Conservation (phyloP, 1,140 invertebrate genomes). For the Amphibalanus amphitrite region DNA sequence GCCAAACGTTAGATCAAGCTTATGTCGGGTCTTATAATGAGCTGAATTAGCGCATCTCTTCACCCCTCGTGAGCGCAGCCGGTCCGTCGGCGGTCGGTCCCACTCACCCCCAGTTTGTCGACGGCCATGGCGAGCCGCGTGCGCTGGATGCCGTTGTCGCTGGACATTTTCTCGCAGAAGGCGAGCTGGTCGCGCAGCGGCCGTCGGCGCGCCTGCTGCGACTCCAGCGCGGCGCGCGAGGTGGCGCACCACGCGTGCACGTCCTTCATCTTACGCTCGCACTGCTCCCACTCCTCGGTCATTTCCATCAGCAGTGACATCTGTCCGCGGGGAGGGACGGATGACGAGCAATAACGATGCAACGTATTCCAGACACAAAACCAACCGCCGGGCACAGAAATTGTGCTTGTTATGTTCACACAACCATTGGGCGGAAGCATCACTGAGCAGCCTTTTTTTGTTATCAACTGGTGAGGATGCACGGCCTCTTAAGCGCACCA, state of each 20-base stretch:
- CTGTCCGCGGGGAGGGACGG: not conserved
- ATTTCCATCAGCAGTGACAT: constrained; percentile 63
- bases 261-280: constrained; percentile 81
- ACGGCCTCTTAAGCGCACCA: too few species aligned
- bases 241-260: constrained; percentile 76
- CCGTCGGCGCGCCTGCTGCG: constrained; percentile 61
- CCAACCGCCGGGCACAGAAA: too few species aligned
- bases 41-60: too few species aligned
- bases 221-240: constrained; percentile 54
- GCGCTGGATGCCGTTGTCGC: constrained; percentile 72
- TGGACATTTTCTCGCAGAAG: constrained; percentile 64
- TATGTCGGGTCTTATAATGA: too few species aligned
- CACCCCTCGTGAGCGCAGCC: too few species aligned
- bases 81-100: constrained; percentile 10
- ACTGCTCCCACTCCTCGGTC: constrained; percentile 87
- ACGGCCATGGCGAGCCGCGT: constrained; percentile 79
- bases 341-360: too few species aligned
- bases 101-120: constrained; percentile 52
- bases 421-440: too few species aligned
- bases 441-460: too few species aligned
- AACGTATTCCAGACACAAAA: too few species aligned
- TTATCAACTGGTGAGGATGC: too few species aligned
- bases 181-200: constrained; percentile 66
- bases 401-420: too few species aligned
- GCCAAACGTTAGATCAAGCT: too few species aligned